Evolutionary conservation across 2,113 vertebrate genomes (phyloP), one percentile per base, ranked within the genome.

Genomic region (Pavo muticus): DNA sequence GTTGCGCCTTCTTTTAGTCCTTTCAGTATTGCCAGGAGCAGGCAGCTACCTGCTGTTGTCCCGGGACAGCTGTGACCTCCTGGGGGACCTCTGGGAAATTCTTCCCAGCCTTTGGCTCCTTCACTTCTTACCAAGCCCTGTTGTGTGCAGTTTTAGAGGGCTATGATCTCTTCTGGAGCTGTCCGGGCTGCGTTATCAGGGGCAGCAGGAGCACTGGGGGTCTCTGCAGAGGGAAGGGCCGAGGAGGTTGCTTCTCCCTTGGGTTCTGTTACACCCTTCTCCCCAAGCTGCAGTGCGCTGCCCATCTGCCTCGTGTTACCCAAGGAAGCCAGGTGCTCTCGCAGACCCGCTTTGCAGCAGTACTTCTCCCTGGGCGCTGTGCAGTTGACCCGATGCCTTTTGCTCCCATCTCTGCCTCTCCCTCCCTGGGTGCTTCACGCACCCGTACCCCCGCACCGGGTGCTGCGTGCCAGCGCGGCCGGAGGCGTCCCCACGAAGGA

Each of bases 291-390:
- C 10, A 40, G 60, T 21, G 3, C 9, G 6, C 30, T 42, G 29
- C 8, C 40, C 10, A 2, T 39, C 14, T 10, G 0, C 54, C 18
- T 24, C 3, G 2, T 4, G 1, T 37, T 19, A 11, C 13, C 15
- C 6, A 0, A 6, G 32, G 40, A 52, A 32, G 25, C 15, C 8
- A 2, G 24, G 25, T 57, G 6, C 42, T 10, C 21, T 47, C 39
- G 6, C 61, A 29, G 9, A 14, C 21, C 14, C 10, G 2, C 21
- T 44, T 27, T 39, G 39, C 16, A 11, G 3, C 5, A 11, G 18
- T 15, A 14, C 6, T 42, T 35, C 37, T 30, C 52, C 37, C 50
- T 42, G 30, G 3, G 61, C 7, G 2, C 37, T 37, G 27, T 18
- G 23, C 19, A 9, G 11, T 18, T 30, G 25, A 21, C 56, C n/a